Evolutionary conservation across 2,113 vertebrate genomes (phyloP), one percentile per base, ranked within the genome.

Genomic region (Antennarius striatus): DNA sequence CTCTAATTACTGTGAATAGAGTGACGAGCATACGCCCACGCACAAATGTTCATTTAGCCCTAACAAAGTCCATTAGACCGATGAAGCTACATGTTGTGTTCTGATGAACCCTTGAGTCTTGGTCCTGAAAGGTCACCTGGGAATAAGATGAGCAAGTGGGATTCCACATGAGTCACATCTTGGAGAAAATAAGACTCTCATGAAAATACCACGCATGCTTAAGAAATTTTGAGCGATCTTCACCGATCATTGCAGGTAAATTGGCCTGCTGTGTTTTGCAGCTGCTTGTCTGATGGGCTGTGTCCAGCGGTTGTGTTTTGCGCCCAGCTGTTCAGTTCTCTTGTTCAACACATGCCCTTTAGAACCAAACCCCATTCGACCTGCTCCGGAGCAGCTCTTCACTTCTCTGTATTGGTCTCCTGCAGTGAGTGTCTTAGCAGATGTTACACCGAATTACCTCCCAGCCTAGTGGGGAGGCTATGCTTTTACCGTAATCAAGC

Each of bases 391-490:
- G 72, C 75, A 53, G 73, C 71, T 63, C 46, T 61, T 63, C 68
- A 11, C 9, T 10, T 42, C 68, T 60, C 36, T 1, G 28, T 51
- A 11, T 47, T 65, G 68, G 64, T 51, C 66, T 78, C 86, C 75
- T 55, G 64, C 68, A 48, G 71, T 39, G 68, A 81, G 76, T n/a
- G 68, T 84, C 79, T 74, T 65, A 63, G 87, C 89, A 89, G 84
- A 86, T 86, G 83, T 85, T 88, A 17, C 71, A 58, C 64, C 56
- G 82, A 85, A 82, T 83, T 70, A 80, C 66, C 77, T 82, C 77
- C 46, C 59, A 40, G 70, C 73, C 29, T 75, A 42, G 74, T 64
- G 46, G 75, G 83, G 69, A 86, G 63, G 48, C 76, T 66, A 13
- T 17, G 6, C 69, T 83, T 75, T 71, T 65, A 17, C 74, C 87